Base-by-base conservation (phyloP, 1,140 invertebrate species). In the Penaeus japonicus region DNA sequence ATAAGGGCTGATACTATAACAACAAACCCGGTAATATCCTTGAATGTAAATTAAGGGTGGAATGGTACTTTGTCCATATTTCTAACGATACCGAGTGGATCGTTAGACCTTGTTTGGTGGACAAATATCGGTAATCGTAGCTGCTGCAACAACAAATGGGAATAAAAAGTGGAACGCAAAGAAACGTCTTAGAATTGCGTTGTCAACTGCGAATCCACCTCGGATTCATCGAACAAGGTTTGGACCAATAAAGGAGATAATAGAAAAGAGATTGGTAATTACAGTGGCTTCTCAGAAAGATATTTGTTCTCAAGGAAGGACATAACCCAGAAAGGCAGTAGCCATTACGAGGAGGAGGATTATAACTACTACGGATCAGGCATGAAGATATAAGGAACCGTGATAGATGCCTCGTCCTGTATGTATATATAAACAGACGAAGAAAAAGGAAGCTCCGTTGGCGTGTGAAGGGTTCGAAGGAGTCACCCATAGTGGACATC, bases 241-340 rank as follows among this genome's bases (percentile, higher is more conserved):
- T 81, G 91, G 91, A 75, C 95, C 95, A 92, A 95, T 91, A 91
- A 94, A 95, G 3, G 95, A 95, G 73, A 96, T 94, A 15, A 94
- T 94, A 20, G 95, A 95, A 86, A 95, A 87, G 91, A 96, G n/a
- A n/a, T 90, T 92, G 95, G 94, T 96, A 94, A 96, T 96, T n/a
- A 96, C 95, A 81, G 95, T 95, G 15, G 95, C 95, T 73, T 94
- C 95, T 94, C 95, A 96, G 92, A 95, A 95, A 32, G 94, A 95
- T 94, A 96, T 96, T 94, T 96, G 95, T 32, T 94, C 95, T 93
- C 95, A 95, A 7, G 94, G 94, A 91, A 95, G 91, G 7, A 95
- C 94, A 93, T 95, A 96, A 0, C 95, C 95, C 93, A 95, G 92
- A 93, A 96, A 95, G 30, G 94, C 94, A 81, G 94, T 94, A 92